Conservation (phyloP, 2,888 invertebrate species). For the Ochropacha duplaris region DNA sequence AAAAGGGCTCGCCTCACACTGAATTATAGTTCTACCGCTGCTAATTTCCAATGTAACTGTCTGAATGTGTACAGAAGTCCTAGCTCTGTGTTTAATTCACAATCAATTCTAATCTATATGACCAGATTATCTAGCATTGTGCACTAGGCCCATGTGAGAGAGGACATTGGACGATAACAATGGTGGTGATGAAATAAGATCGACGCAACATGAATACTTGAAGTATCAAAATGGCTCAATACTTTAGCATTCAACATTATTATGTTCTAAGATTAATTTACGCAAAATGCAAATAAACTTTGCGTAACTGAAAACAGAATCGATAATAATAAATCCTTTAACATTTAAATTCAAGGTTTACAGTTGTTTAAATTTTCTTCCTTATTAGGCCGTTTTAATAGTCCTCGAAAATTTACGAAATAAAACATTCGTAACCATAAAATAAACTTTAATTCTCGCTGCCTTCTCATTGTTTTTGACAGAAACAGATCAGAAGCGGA, state of each 20-base stretch:
- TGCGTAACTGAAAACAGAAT: background rate
- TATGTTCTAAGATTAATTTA: background rate
- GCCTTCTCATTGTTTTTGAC: background rate
- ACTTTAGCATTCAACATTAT: background rate
- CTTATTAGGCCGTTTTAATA: too few relatives aligned
- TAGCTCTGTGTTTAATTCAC: too few relatives aligned
- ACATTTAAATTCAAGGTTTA: background rate
- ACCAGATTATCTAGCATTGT: background rate
- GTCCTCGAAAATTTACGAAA: too few relatives aligned
- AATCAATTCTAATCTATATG: background rate
- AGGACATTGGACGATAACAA: background rate
- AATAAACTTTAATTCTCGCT: too few relatives aligned
- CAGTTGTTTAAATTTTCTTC: too few relatives aligned
- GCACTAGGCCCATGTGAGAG: background rate
- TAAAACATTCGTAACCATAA: too few relatives aligned
- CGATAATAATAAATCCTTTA: background rate
- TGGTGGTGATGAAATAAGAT: background rate
- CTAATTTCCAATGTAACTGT: background rate
- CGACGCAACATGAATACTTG: background rate
- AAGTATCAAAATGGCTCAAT: background rate
- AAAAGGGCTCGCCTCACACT: too few relatives aligned
- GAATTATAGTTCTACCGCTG: background rate
- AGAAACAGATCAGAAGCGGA: background rate
- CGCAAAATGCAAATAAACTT: background rate
- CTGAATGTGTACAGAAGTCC: too few relatives aligned